Conservation (phyloP, 2,888 invertebrate species). For the Coleophora flavipennella region DNA sequence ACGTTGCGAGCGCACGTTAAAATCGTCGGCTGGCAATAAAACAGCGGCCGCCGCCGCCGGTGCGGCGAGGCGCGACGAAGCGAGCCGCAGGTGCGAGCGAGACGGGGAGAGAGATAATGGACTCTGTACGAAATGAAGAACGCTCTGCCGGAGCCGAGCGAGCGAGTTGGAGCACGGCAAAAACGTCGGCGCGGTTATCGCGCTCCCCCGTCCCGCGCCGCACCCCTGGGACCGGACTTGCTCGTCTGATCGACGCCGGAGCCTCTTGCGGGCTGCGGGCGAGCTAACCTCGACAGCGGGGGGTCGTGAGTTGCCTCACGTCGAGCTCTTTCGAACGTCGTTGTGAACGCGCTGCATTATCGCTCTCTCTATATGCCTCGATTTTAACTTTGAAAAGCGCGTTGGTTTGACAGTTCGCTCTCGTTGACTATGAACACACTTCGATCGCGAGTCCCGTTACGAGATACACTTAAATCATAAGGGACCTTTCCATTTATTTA, state of each 20-base stretch:
- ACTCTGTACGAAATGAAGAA: conserved; percentile 68
- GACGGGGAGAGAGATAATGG: conserved; percentile 65
- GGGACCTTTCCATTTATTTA: conserved; percentile 44
- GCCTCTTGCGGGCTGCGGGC: conserved; percentile 60
- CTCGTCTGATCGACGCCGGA: conserved; percentile 58
- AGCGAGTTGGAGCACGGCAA: conserved; percentile 65
- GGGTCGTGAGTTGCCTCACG: conserved; percentile 56
- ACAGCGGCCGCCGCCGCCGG: conserved; percentile 69
- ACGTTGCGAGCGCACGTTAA: conserved; percentile 74
- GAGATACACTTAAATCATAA: conserved; percentile 36
- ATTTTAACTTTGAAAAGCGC: conserved; percentile 52
- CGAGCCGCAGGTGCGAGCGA: conserved; percentile 49
- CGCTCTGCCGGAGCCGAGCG: conserved; percentile 63
- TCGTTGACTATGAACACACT: conserved; percentile 36
- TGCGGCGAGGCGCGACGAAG: conserved; percentile 67
- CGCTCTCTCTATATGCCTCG: conserved; percentile 38
- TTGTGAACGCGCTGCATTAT: conserved; percentile 42
- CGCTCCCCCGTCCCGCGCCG: conserved; percentile 28
- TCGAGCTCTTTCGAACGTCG: conserved; percentile 42
- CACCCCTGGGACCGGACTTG: conserved; percentile 42
- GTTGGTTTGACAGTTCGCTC: conserved; percentile 43
- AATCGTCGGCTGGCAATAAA: conserved; percentile 73
- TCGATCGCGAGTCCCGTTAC: conserved; percentile 40
- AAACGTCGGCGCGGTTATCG: conserved; percentile 69
- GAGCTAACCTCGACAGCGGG: conserved; percentile 66